A percentile compares a stretch with the other conserved stretches of the same genome.
phyloP scores from a whole-genome alignment of 2,797 vertebrate species.

The Gobio occitaniae region DNA sequence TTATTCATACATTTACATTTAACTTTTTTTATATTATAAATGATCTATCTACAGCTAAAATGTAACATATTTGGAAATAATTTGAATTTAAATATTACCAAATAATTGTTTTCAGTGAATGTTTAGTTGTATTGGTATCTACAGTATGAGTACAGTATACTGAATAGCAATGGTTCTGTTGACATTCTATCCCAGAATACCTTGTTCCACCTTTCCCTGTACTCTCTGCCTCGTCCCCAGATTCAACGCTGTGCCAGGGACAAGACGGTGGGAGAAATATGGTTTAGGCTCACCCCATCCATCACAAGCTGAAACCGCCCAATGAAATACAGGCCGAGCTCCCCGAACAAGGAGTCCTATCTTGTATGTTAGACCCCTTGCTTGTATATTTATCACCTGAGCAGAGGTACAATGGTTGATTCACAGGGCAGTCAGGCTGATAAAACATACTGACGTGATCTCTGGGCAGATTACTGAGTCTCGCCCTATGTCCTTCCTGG shows the following conservation, averaged over 20 bases:
- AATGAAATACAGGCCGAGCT: slow-evolving; percentile 75
- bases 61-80: neutral
- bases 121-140: neutral
- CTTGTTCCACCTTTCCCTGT: slow-evolving; percentile 1
- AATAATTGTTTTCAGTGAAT: neutral
- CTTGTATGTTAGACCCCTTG: slow-evolving; percentile 78
- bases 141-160: neutral
- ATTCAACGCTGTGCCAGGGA: slow-evolving; percentile 49
- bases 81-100: neutral
- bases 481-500: slow-evolving; percentile 59
- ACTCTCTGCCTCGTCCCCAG: slow-evolving; percentile 19
- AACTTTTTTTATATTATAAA: neutral
- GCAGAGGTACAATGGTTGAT: slow-evolving; percentile 75
- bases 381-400: slow-evolving; percentile 81
- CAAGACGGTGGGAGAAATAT: slow-evolving; percentile 57
- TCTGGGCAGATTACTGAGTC: slow-evolving; percentile 62
- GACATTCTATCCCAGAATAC: slow-evolving; percentile 15
- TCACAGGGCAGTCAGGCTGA: slow-evolving; percentile 75
- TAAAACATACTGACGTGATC: slow-evolving; percentile 76
- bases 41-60: neutral
- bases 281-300: slow-evolving; percentile 69
- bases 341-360: slow-evolving; percentile 77
- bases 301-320: slow-evolving; percentile 74
- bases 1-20: neutral
- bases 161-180: slow-evolving; percentile 9